Percentiles rank a stretch among this genome's conserved stretches.
Conservation (phyloP, 2,797 vertebrate species). For the Lagodon rhomboides region DNA sequence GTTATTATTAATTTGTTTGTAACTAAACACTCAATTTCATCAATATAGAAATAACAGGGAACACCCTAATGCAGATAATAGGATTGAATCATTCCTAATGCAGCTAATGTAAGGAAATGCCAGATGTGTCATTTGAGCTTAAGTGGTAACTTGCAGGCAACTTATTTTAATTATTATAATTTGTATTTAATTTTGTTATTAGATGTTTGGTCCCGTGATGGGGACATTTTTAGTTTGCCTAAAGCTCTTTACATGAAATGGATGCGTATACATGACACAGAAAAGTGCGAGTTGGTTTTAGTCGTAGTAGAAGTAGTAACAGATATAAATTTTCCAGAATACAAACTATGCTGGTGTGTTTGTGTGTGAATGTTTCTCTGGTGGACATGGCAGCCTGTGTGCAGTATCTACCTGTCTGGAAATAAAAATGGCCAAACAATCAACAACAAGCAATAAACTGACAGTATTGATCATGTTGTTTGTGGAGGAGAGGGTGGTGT, state of each 20-base stretch:
- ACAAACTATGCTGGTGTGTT: background rate
- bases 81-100: too few species aligned
- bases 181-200: background rate
- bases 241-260: background rate
- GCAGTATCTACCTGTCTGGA: slow-evolving; percentile 1
- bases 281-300: background rate
- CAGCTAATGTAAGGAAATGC: background rate
- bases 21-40: too few species aligned
- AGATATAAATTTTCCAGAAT: background rate
- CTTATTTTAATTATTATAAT: background rate
- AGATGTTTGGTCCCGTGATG: background rate
- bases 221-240: background rate
- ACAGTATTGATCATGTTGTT: slow-evolving; percentile 35
- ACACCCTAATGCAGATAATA: too few species aligned
- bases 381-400: background rate
- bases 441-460: slow-evolving; percentile 28
- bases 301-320: background rate
- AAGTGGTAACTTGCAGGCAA: background rate
- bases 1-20: too few species aligned
- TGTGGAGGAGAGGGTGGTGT: background rate
- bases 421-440: slow-evolving; percentile 32
- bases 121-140: background rate
- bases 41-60: too few species aligned
- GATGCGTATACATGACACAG: background rate
- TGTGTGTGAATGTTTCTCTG: background rate